Conservation (phyloP, 2,888 invertebrate species). For the Myopa tessellatipennis region DNA sequence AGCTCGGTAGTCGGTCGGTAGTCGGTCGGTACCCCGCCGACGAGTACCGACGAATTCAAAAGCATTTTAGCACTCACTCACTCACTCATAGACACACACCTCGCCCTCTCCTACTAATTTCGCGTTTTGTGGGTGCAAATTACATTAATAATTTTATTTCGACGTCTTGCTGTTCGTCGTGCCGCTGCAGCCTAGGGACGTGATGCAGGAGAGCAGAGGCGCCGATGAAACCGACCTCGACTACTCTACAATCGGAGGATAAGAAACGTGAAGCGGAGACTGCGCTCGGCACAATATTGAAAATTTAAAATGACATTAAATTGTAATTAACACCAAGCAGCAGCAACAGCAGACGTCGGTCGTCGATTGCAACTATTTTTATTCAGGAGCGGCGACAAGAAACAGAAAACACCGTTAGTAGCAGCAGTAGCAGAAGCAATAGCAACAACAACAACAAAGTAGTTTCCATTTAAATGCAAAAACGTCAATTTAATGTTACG, state of each 20-base stretch:
- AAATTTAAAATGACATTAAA: slow-evolving; percentile 52
- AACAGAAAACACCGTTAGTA: background rate
- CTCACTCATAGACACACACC: background rate
- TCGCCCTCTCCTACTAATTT: background rate
- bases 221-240: background rate
- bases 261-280: slow-evolving; percentile 30
- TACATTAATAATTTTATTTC: background rate
- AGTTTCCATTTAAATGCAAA: slow-evolving; percentile 9
- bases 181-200: too few relatives aligned
- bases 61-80: background rate
- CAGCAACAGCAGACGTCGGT: slow-evolving; percentile 39
- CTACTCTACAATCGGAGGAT: background rate
- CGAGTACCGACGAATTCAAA: background rate
- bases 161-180: background rate
- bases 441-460: background rate
- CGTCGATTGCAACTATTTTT: slow-evolving; percentile 45
- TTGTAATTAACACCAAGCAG: slow-evolving; percentile 56
- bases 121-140: slow-evolving; percentile 25
- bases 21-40: background rate
- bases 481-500: slow-evolving; percentile 12
- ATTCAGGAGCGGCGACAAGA: slow-evolving; percentile 40
- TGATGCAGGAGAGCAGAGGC: too few relatives aligned
- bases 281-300: slow-evolving; percentile 1
- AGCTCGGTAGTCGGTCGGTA: background rate
- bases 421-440: background rate